Evolutionary conservation across 2,888 invertebrate genomes (phyloP), one percentile per base, ranked within the genome.

Genomic region (Scaptomyza parva): DNA sequence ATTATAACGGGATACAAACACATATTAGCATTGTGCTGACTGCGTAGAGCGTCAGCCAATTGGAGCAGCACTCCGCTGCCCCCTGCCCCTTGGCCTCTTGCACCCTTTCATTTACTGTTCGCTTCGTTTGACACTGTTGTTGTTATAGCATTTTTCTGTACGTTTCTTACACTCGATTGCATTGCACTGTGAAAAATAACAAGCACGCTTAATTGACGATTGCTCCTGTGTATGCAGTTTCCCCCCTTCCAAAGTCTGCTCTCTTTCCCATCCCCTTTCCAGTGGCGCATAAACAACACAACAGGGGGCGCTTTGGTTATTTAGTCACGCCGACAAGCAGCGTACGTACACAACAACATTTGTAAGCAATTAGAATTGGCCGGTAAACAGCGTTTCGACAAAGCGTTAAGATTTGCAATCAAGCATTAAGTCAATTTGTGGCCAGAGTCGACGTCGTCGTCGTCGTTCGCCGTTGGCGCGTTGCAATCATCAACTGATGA

Each of bases 341-440:
- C 24, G 33, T 59, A 5, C 22, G 45, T 52, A 62, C 41, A 61
- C 41, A 60, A 47, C 66, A 66, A 67, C 64, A 86, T 86, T 82
- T 88, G 88, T 82, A 73, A 68, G 83, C 79, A 78, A 88, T 82
- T 86, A 86, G 73, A 86, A 85, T 70, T 73, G 65, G 61, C 75
- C 82, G 78, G 67, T 78, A 66, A 77, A 75, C 30, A 47, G 47
- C 64, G 83, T 78, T 76, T 82, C 83, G 76, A 85, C 83, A 88
- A 78, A 87, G 83, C 88, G 76, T 68, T 65, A 86, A 88, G 88
- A 87, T 78, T 85, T 78, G 69, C 88, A 82, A 82, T 82, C 86
- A 87, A 87, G 81, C 81, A 87, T 82, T 82, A 85, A 82, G 88
- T 55, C 71, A 85, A 78, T 87, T 81, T 81, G 82, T 81, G 75